These are phyloP conservation scores for Aspidiotus rigidus DNA, from an alignment of 2,888 invertebrate genomes.

Conservation along the genomic window DNA sequence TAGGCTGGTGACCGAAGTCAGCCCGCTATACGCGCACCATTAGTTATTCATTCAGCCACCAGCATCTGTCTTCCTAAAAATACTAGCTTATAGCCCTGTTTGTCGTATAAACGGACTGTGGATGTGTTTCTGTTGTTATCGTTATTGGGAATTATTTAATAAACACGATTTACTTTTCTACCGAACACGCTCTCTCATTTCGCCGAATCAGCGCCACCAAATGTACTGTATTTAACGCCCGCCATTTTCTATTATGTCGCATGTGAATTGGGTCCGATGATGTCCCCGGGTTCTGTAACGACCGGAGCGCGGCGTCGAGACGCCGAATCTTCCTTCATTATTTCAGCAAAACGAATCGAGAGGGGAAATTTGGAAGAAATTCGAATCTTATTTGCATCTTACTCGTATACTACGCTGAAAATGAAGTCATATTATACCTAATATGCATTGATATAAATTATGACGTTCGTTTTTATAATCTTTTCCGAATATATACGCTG, in stretches of 20 bases:
- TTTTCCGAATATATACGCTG: no score
- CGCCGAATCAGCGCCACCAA: not conserved
- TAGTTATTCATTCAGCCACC: constrained; percentile 29
- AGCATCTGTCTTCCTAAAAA: constrained; percentile 29
- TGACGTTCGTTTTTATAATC: no score
- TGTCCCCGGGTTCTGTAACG: no score
- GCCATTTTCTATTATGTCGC: not conserved
- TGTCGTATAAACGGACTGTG: not conserved
- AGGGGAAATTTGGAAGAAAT: no score
- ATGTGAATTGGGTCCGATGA: no score
- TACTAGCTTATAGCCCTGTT: constrained; percentile 11
- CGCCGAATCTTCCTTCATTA: no score
- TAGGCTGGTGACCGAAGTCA: constrained; percentile 34
- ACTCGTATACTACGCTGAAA: no score
- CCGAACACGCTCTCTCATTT: not conserved
- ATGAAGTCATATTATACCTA: no score
- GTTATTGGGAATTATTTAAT: constrained; percentile 30
- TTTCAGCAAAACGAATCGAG: no score
- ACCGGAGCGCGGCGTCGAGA: no score
- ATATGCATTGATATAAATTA: no score
- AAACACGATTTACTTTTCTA: constrained; percentile 30
- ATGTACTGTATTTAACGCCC: not conserved
- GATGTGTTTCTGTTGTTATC: constrained; percentile 30
- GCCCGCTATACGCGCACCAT: constrained; percentile 8
- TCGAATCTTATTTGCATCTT: no score